These are phyloP conservation scores for Varanus komodoensis DNA, from an alignment of 2,113 vertebrate species.

Conservation along the genomic window DNA sequence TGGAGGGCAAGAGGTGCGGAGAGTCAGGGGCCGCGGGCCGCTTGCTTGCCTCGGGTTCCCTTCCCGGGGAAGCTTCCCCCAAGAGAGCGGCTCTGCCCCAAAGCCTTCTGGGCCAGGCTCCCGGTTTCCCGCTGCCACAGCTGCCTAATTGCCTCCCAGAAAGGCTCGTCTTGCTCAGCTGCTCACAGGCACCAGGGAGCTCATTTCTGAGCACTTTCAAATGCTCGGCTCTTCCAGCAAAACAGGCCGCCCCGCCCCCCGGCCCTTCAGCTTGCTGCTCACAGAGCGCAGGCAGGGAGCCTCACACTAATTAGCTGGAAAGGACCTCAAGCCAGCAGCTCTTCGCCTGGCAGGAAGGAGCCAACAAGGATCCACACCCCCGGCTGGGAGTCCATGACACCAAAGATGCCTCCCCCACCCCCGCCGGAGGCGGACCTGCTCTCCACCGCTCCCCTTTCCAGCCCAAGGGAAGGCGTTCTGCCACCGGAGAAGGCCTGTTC, in stretches of 20 bases:
- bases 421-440: background rate
- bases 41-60: accelerated
- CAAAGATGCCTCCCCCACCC: background rate
- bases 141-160: conserved; percentile 39
- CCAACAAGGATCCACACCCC: background rate
- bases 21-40: background rate
- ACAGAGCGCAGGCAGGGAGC: background rate
- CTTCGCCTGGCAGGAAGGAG: background rate
- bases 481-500: background rate
- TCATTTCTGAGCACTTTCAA: conserved; percentile 33
- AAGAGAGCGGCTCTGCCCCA: background rate
- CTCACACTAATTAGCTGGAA: background rate
- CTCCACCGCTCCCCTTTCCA: background rate
- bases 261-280: background rate
- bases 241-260: background rate
- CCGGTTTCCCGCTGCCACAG: background rate
- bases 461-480: background rate
- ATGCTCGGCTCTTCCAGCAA: background rate
- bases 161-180: conserved; percentile 45
- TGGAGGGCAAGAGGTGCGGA: background rate
- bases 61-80: background rate
- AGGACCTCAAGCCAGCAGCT: background rate
- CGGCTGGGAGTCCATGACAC: too few species aligned
- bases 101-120: background rate
- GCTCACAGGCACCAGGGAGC: conserved; percentile 22